Conservation (phyloP, 2,888 invertebrate species). For the Yponomeuta evonymella region DNA sequence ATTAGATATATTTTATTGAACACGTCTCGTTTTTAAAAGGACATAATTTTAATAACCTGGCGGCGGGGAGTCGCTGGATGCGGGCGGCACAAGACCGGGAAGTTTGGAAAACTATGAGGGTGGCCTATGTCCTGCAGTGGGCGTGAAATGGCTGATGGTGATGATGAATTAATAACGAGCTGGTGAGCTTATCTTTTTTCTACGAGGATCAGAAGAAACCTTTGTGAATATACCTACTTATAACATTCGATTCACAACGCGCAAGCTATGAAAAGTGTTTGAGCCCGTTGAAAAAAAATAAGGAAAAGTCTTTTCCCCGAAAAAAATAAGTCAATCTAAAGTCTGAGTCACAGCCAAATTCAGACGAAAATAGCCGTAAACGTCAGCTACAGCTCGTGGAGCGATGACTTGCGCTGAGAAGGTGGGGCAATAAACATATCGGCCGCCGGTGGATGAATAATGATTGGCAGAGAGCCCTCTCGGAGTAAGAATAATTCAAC, state of each 20-base stretch:
- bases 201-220: too few species aligned
- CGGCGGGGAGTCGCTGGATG: too few species aligned
- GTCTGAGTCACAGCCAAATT: conserved; percentile 27
- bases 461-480: conserved; percentile 52
- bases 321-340: conserved; percentile 28
- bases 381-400: conserved; percentile 49
- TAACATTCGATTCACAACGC: neutral
- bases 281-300: neutral
- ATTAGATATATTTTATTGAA: too few species aligned
- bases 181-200: too few species aligned
- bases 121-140: too few species aligned
- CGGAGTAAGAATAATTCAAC: neutral
- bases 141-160: too few species aligned
- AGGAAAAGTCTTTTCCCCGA: neutral
- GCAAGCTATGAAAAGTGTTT: neutral
- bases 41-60: too few species aligned
- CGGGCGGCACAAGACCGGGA: too few species aligned
- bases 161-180: too few species aligned
- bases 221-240: neutral
- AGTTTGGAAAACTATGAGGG: too few species aligned
- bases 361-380: conserved; percentile 55
- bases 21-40: too few species aligned
- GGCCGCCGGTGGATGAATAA: conserved; percentile 46
- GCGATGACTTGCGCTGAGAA: conserved; percentile 48
- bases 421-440: conserved; percentile 50